Evolutionary conservation across 2,113 vertebrate species (phyloP), one percentile per base, ranked within the genome.

Genomic region (Mesocricetus auratus): DNA sequence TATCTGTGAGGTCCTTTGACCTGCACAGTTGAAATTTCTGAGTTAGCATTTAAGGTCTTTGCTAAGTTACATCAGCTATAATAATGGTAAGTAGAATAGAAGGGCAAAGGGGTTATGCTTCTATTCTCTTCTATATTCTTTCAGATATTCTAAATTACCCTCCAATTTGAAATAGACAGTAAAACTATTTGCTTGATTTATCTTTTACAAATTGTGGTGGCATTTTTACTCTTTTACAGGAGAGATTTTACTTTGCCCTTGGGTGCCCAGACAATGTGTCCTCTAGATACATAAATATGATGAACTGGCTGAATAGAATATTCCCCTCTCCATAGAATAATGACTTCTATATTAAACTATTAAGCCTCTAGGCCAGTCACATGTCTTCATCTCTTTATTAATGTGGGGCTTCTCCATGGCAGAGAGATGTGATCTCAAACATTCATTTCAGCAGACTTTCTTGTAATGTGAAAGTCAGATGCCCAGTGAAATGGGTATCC

Each of bases 231-330:
- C 94, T 91, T 96, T 92, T 66, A 45, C 36, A 60, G 85, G 92
- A 68, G 42, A 68, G 73, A 94, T 96, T 97, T 94, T 71, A 60
- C 81, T 94, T 89, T 97, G 96, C 95, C 97, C 96, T 97, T 97
- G 95, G 94, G 96, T 98, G 89, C 94, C 96, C 93, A 95, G 88
- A 96, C 68, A 87, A 75, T 81, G 91, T 97, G 90, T 97, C 97
- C 97, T 96, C 95, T 94, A 94, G 95, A 97, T 97, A 94, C 33
- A 97, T 96, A 97, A 98, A 97, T 94, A 66, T 97, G 95, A 97
- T 89, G 68, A 94, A 96, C 78, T 89, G 50, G 91, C 86, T 96
- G 94, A 95, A 94, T 87, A 94, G 94, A 96, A 86, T 53, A 89
- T 94, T 96, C 87, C 90, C 96, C 93, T 94, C 94, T 89, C 90